A percentile compares a stretch with the other conserved stretches of the same genome.
Evolutionary conservation across 2,113 vertebrate genomes (phyloP).

Genomic region (Cepphus grylle): DNA sequence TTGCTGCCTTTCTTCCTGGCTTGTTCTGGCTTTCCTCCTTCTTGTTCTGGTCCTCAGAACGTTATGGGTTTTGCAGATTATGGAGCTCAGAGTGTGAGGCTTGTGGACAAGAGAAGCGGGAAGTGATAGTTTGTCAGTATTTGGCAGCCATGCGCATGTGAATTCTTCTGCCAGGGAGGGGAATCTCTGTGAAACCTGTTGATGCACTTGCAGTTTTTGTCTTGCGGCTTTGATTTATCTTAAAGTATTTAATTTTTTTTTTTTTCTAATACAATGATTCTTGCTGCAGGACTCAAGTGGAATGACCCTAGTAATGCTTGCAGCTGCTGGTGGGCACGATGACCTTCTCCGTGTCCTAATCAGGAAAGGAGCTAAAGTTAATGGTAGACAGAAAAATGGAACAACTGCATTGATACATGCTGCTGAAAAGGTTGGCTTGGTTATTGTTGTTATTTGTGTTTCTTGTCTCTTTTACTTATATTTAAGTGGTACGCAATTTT

Average conservation of each 20-base stretch:
- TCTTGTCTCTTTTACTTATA: neutral
- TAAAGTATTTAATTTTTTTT: neutral
- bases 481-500: neutral
- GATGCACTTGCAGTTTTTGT: neutral
- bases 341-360: constrained; percentile 91
- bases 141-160: neutral
- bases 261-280: neutral
- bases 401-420: constrained; percentile 95
- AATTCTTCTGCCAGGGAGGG: neutral
- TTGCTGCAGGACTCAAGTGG: constrained; percentile 87
- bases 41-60: neutral
- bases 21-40: neutral
- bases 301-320: constrained; percentile 94
- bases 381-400: constrained; percentile 89
- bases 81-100: neutral
- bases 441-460: neutral
- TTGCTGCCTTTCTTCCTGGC: neutral
- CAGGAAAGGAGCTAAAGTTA: constrained; percentile 91
- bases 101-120: neutral
- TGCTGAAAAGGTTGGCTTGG: constrained; percentile 86
- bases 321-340: constrained; percentile 92
- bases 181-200: neutral
- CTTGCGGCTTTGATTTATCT: neutral
- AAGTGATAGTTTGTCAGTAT: neutral
- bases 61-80: accelerated